A percentile compares a stretch with the other conserved stretches of the same genome.
These are phyloP conservation scores for Enteromius viviparus DNA, from an alignment of 2,797 vertebrate genomes.

Conservation along the genomic window DNA sequence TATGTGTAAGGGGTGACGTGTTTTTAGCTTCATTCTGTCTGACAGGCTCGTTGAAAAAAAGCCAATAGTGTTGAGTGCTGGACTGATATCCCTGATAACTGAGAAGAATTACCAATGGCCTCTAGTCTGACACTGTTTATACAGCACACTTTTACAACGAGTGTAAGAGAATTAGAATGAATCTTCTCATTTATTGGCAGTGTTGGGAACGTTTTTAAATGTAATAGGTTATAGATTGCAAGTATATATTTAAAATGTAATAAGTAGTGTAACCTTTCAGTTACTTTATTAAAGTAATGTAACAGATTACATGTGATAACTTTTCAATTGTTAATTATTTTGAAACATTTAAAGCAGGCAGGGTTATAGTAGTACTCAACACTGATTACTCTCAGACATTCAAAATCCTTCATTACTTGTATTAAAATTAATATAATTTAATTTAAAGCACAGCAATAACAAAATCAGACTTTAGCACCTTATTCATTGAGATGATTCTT, in stretches of 20 bases:
- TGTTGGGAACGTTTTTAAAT: not conserved
- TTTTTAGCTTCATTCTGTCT: slow-evolving; percentile 15
- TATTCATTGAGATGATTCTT: not conserved
- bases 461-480: not conserved
- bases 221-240: not conserved
- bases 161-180: slow-evolving; percentile 8
- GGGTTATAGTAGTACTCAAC: not conserved
- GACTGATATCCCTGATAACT: slow-evolving; percentile 36
- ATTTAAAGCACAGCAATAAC: not conserved
- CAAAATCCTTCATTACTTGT: not conserved
- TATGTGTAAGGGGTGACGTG: slow-evolving; percentile 9
- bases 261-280: not conserved
- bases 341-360: not conserved
- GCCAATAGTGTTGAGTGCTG: slow-evolving; percentile 32
- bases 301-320: not conserved
- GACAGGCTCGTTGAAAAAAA: slow-evolving; percentile 1
- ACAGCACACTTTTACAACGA: slow-evolving; percentile 18
- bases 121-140: slow-evolving; percentile 35
- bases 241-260: not conserved
- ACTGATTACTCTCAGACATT: not conserved
- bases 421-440: not conserved
- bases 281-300: not conserved
- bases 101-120: slow-evolving; percentile 25
- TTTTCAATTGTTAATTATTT: not conserved
- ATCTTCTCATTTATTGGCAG: slow-evolving; percentile 9